Conservation (phyloP, 2,888 invertebrate genomes). For the Brachyptera risi region DNA sequence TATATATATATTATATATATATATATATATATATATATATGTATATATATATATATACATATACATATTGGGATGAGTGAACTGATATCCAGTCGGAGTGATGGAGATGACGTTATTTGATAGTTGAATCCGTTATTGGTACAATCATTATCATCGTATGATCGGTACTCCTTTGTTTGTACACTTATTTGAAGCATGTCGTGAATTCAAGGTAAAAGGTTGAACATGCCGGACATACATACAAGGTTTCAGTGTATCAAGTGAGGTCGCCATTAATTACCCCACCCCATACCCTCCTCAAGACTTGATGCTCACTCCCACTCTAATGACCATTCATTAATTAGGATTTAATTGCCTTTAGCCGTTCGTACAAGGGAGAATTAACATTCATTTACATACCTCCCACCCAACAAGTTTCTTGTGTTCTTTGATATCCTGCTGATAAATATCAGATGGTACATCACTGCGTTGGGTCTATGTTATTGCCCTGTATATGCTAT, state of each 20-base stretch:
- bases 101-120: no score
- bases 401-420: constrained; percentile 7
- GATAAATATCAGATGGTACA: constrained; percentile 14
- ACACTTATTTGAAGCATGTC: no score
- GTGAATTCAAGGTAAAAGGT: no score
- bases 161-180: no score
- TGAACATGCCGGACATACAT: no score
- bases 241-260: neutral
- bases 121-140: no score
- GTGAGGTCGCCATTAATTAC: neutral
- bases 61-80: no score
- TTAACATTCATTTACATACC: constrained; percentile 14
- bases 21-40: neutral
- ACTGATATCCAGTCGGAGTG: no score
- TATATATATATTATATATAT: neutral
- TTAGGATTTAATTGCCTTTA: constrained; percentile 18
- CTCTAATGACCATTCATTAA: constrained; percentile 19
- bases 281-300: neutral
- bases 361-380: neutral
- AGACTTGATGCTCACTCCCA: neutral
- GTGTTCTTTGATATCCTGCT: constrained; percentile 9
- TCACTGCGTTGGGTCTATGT: no score
- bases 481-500: no score
- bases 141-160: no score
- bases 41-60: neutral